These are phyloP conservation scores for Macrotus californicus DNA, from an alignment of 2,113 vertebrate species.

Conservation along the genomic window DNA sequence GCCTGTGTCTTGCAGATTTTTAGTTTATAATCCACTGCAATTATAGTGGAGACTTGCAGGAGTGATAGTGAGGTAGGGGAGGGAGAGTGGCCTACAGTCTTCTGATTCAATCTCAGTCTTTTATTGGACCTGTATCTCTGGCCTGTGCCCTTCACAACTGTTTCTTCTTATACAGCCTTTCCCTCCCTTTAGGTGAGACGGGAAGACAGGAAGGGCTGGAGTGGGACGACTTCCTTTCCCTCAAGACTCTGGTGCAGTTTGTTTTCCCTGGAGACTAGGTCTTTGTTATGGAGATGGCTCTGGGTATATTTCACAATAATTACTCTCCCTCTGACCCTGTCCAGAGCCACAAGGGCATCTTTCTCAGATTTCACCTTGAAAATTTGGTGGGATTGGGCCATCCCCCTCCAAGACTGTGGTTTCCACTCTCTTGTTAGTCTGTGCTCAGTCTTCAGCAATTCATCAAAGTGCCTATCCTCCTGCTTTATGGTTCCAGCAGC, in stretches of 20 bases:
- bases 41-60: not conserved
- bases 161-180: not conserved
- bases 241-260: not conserved
- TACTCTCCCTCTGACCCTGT: not conserved
- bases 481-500: not conserved
- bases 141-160: not conserved
- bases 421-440: not conserved
- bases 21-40: not conserved
- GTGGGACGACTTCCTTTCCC: not conserved
- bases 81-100: not conserved
- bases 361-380: not conserved
- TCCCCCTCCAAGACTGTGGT: not conserved
- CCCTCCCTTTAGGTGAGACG: not conserved
- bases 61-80: not conserved
- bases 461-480: not conserved
- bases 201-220: not conserved
- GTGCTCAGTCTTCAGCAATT: not conserved
- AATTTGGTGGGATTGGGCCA: not conserved
- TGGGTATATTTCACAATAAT: not conserved
- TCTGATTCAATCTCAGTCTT: not conserved
- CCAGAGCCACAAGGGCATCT: not conserved
- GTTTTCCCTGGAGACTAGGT: not conserved
- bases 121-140: not conserved
- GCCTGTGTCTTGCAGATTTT: not conserved
- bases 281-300: not conserved